These are phyloP conservation scores for Pantherophis guttatus DNA, from an alignment of 2,113 vertebrate genomes.

Conservation along the genomic window DNA sequence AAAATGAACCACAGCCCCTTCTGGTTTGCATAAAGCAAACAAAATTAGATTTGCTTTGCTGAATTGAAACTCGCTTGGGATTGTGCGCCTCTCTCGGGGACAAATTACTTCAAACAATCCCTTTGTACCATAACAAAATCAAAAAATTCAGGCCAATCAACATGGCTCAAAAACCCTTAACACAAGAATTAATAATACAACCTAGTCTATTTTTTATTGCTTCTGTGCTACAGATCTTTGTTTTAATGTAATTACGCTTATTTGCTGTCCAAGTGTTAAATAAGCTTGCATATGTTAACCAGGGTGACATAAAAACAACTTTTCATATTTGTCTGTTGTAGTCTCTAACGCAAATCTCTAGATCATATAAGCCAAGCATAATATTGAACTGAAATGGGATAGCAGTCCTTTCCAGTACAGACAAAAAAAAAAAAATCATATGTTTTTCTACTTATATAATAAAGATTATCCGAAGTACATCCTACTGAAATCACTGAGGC, in stretches of 20 bases:
- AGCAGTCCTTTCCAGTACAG: neutral
- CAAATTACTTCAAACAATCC: slow-evolving; percentile 99
- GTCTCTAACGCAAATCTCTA: slow-evolving; percentile 65
- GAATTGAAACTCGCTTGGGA: slow-evolving; percentile 99
- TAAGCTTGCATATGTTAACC: slow-evolving; percentile 81
- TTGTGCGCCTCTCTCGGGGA: slow-evolving; percentile 98
- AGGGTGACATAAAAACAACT: slow-evolving; percentile 79
- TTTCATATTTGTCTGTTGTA: slow-evolving; percentile 73
- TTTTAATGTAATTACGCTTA: slow-evolving; percentile 83
- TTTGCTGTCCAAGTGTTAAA: slow-evolving; percentile 82
- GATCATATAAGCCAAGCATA: slow-evolving; percentile 68
- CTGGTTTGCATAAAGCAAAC: slow-evolving; percentile 99
- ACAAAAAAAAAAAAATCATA: neutral
- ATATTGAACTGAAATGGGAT: slow-evolving; percentile 60
- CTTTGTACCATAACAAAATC: slow-evolving; percentile 99
- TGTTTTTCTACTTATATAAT: neutral
- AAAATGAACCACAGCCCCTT: slow-evolving; percentile 92
- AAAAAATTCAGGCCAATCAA: slow-evolving; percentile 96
- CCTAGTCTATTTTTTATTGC: slow-evolving; percentile 87
- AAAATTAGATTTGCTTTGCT: slow-evolving; percentile 99
- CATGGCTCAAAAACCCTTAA: slow-evolving; percentile 92
- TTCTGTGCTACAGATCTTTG: slow-evolving; percentile 80
- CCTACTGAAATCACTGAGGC: neutral
- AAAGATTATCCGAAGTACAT: neutral
- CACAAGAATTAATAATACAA: slow-evolving; percentile 99